A percentile compares a stretch with the other conserved stretches of the same genome.
These are phyloP conservation scores for Anguilla marmorata DNA, from an alignment of 2,797 vertebrate species.

Conservation along the genomic window DNA sequence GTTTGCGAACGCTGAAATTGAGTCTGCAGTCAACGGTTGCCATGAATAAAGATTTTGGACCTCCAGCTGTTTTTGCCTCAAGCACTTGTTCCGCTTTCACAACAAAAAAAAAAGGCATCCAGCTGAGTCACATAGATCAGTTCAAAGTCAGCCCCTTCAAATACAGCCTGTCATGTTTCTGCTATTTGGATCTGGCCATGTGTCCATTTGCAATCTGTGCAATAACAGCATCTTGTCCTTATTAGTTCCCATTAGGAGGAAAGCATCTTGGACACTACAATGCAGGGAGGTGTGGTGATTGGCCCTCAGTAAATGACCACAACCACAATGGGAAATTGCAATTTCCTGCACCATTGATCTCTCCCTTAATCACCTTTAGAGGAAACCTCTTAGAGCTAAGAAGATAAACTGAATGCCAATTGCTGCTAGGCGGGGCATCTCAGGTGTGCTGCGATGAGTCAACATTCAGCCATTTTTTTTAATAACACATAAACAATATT, in stretches of 20 bases:
- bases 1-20: background rate
- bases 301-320: conserved; percentile 13
- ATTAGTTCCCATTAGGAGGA: background rate
- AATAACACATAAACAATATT: no score
- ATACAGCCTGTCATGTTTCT: background rate
- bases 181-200: background rate
- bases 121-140: background rate
- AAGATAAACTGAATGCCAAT: background rate
- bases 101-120: background rate
- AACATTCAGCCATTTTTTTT: background rate
- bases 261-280: background rate
- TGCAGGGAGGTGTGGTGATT: background rate
- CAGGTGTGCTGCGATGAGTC: background rate
- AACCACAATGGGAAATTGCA: conserved; percentile 40
- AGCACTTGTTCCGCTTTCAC: background rate
- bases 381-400: background rate
- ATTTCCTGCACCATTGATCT: conserved; percentile 52
- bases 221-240: background rate
- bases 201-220: background rate
- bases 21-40: background rate
- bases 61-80: background rate
- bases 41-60: background rate
- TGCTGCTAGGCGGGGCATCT: background rate
- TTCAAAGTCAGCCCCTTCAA: conserved; percentile 2
- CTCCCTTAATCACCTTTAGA: conserved; percentile 15